A percentile compares a stretch with the other conserved stretches of the same genome.
Evolutionary conservation across 2,113 vertebrate genomes (phyloP).

Genomic region (Lamprologus lemairii): DNA sequence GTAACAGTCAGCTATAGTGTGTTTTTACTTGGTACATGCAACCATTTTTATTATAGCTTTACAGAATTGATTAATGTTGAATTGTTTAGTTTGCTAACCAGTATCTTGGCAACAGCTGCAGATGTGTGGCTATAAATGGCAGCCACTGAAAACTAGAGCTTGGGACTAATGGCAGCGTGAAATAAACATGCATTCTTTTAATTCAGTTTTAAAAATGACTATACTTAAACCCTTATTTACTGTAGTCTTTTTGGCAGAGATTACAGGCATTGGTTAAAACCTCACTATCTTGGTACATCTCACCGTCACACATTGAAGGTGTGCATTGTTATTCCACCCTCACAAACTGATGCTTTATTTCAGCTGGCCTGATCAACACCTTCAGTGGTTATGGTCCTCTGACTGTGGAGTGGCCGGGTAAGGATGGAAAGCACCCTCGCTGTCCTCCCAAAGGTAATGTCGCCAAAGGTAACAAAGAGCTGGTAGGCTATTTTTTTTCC

Average conservation of each 20-base stretch:
- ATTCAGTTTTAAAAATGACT: not conserved
- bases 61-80: not conserved
- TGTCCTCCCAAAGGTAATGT: constrained; percentile 99
- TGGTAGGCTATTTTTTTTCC: constrained; percentile 77
- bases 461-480: constrained; percentile 92
- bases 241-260: not conserved
- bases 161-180: not conserved
- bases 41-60: not conserved
- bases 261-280: not conserved
- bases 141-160: not conserved
- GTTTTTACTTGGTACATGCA: not conserved
- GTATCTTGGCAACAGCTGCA: not conserved
- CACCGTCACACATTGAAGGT: not conserved
- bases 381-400: constrained; percentile 95
- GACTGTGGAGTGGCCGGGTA: constrained; percentile 99
- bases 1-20: not conserved
- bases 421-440: constrained; percentile 99
- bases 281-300: not conserved
- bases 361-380: constrained; percentile 93
- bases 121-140: not conserved
- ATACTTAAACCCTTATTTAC: not conserved
- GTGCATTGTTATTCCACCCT: not conserved
- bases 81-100: not conserved
- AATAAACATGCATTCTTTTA: not conserved
- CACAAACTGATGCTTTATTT: not conserved